A percentile compares a stretch with the other conserved stretches of the same genome.
Evolutionary conservation across 1,140 invertebrate species (phyloP).

Genomic region (Drosophila mauritiana): DNA sequence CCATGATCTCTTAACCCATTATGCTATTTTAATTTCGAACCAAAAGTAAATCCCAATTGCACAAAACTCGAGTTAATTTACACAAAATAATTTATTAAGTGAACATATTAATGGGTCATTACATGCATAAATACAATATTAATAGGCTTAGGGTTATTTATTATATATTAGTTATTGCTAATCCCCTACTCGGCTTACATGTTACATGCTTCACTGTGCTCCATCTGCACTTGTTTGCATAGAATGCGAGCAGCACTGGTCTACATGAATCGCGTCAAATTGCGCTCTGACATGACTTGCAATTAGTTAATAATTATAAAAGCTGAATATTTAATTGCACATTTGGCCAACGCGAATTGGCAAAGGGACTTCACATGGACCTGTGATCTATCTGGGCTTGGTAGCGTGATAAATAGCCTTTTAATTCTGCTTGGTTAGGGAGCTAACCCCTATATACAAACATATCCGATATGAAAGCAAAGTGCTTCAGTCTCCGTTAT

Average conservation of each 20-base stretch:
- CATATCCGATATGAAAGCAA: conserved; percentile 43
- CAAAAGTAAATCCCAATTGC: no score
- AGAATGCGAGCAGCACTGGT: conserved; percentile 15
- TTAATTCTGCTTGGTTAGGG: conserved; percentile 32
- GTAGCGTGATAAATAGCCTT: conserved; percentile 56
- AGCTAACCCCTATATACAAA: conserved; percentile 34
- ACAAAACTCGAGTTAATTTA: conserved; percentile 13
- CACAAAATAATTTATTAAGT: conserved; percentile 43
- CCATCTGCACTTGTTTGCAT: conserved; percentile 2
- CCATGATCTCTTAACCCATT: not conserved
- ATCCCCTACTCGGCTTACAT: conserved; percentile 6
- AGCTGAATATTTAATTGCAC: conserved; percentile 66
- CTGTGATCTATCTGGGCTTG: conserved; percentile 3
- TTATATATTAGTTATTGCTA: not conserved
- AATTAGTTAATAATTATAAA: conserved; percentile 55
- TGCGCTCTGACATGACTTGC: conserved; percentile 36
- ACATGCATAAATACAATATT: conserved; percentile 18
- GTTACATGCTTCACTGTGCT: not conserved
- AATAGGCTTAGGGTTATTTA: conserved; percentile 19
- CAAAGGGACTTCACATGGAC: conserved; percentile 57
- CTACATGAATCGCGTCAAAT: conserved; percentile 20
- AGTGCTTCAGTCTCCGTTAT: conserved; percentile 71
- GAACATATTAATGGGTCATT: conserved; percentile 20
- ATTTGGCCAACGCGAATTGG: conserved; percentile 60
- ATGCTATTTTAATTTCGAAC: no score